Percentiles rank a stretch among this genome's conserved stretches.
These are phyloP conservation scores for Coturnix japonica DNA, from an alignment of 2,113 vertebrate genomes.

Conservation along the genomic window DNA sequence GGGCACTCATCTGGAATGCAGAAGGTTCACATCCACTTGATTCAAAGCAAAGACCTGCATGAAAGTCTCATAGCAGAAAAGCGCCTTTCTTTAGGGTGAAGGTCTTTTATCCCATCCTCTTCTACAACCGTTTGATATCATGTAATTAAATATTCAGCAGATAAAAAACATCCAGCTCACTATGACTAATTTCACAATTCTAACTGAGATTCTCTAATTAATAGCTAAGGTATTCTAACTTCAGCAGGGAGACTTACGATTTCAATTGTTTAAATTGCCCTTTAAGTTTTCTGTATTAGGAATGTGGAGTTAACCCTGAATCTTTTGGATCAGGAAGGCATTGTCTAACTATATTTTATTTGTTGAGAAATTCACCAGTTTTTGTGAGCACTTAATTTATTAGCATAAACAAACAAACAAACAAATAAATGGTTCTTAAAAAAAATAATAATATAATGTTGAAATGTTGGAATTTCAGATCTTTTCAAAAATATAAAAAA, in stretches of 20 bases:
- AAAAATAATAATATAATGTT: background rate
- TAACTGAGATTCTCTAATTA: background rate
- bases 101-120: background rate
- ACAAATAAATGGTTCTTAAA: background rate
- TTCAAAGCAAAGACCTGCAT: background rate
- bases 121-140: background rate
- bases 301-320: background rate
- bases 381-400: background rate
- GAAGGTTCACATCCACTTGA: background rate
- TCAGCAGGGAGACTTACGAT: background rate
- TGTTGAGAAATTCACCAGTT: background rate
- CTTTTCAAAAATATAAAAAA: background rate
- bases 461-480: background rate
- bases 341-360: background rate
- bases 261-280: background rate
- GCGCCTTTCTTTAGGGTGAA: background rate
- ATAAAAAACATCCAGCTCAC: background rate
- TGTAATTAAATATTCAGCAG: background rate
- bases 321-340: background rate
- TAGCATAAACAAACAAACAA: background rate
- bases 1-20: background rate
- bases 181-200: background rate
- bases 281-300: background rate
- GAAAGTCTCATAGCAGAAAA: background rate
- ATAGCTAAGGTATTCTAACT: background rate